Conservation (phyloP, 92 coral and sea anemone genomes). For the Heteractis magnifica region DNA sequence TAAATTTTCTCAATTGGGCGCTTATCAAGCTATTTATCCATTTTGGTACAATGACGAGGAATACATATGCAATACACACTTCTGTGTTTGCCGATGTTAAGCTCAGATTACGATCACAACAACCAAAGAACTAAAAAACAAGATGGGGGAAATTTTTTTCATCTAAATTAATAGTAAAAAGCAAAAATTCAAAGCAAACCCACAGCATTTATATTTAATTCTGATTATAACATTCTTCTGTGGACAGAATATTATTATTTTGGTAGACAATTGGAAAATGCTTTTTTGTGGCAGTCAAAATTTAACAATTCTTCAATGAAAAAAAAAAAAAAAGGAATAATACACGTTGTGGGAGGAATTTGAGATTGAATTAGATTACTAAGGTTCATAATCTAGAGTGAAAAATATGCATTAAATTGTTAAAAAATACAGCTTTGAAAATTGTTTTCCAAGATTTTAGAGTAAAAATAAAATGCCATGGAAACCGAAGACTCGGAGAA, state of each 20-base stretch:
- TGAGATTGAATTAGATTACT: background rate
- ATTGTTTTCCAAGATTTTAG: conserved; percentile 8
- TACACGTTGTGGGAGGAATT: background rate
- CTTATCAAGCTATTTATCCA: background rate
- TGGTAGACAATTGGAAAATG: background rate
- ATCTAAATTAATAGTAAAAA: background rate
- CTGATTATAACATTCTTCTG: background rate
- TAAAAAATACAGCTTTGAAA: background rate
- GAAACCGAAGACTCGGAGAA: conserved; percentile 28
- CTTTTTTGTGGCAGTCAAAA: background rate
- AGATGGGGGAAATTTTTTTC: background rate
- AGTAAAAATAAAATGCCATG: conserved; percentile 25
- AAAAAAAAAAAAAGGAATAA: background rate
- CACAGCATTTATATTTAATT: conserved; percentile 3
- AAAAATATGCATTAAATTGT: background rate
- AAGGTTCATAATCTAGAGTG: background rate
- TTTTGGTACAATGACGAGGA: background rate
- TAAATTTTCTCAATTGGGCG: conserved; percentile 23
- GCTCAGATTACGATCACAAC: background rate
- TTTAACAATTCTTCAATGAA: background rate
- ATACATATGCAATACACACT: conserved; percentile 8
- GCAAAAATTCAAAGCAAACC: background rate
- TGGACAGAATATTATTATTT: background rate
- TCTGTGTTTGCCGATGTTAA: background rate
- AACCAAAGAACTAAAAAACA: background rate